A percentile compares a stretch with the other conserved stretches of the same genome.
Conservation (phyloP, 2,888 invertebrate genomes). For the Caenorhabditis sp. region DNA sequence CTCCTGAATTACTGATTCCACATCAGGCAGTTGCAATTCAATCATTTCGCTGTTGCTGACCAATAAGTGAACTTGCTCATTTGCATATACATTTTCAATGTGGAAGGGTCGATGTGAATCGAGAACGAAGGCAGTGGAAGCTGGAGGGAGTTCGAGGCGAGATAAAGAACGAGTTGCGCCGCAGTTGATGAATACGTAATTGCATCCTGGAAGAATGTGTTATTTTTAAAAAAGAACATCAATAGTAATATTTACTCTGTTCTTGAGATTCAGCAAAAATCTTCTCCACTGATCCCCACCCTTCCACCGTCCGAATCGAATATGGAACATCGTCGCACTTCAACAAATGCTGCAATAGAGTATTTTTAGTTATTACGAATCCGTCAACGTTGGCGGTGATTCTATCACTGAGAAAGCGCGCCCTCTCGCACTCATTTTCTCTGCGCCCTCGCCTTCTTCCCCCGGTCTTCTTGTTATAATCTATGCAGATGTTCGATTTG, state of each 20-base stretch:
- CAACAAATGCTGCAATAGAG: constrained; percentile 75
- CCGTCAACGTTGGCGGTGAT: not conserved
- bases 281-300: constrained; percentile 72
- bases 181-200: constrained; percentile 78
- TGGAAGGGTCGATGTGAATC: constrained; percentile 80
- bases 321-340: constrained; percentile 78
- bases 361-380: too few relatives aligned
- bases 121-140: constrained; percentile 72
- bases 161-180: constrained; percentile 73
- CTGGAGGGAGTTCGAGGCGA: constrained; percentile 67
- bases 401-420: constrained; percentile 16
- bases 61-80: constrained; percentile 66
- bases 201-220: constrained; percentile 47
- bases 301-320: constrained; percentile 74
- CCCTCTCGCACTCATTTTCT: constrained; percentile 33
- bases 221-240: not conserved
- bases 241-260: too few relatives aligned
- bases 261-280: constrained; percentile 69
- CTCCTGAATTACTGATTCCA: constrained; percentile 53
- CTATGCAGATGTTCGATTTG: not conserved
- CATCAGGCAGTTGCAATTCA: constrained; percentile 63
- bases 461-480: not conserved
- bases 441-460: constrained; percentile 23
- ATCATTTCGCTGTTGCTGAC: constrained; percentile 63
- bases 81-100: constrained; percentile 78